A percentile compares a stretch with the other conserved stretches of the same genome.
These are phyloP conservation scores for Chiroxiphia lanceolata DNA, from an alignment of 2,797 vertebrate genomes.

Conservation along the genomic window DNA sequence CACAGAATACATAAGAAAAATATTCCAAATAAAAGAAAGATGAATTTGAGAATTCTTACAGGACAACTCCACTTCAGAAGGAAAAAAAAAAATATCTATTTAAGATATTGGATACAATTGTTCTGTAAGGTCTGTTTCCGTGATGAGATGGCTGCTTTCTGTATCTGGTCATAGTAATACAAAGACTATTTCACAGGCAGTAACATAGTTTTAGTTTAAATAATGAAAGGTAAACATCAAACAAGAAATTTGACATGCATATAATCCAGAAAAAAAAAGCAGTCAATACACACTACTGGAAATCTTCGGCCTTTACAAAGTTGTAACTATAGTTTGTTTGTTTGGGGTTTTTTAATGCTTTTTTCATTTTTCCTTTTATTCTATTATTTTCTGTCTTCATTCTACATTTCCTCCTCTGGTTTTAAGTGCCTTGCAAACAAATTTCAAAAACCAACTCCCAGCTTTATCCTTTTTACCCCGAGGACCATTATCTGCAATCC, in stretches of 20 bases:
- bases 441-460: not conserved
- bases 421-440: not conserved
- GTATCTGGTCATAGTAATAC: not conserved
- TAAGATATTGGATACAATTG: not conserved
- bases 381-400: not conserved
- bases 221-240: not conserved
- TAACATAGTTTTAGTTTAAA: not conserved
- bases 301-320: not conserved
- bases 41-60: not conserved
- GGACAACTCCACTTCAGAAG: not conserved
- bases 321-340: not conserved
- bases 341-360: not conserved
- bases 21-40: not conserved
- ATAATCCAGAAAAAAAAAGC: not conserved
- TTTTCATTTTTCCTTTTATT: not conserved
- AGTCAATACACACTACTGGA: not conserved
- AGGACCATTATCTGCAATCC: conserved; percentile 21
- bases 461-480: not conserved
- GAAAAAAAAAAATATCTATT: not conserved
- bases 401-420: not conserved
- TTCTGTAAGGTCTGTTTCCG: not conserved
- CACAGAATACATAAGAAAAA: not conserved
- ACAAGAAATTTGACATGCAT: not conserved
- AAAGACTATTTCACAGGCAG: not conserved
- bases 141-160: not conserved